Evolutionary conservation across 2,888 invertebrate genomes (phyloP), one percentile per base, ranked within the genome.

Genomic region (Aproaerema taeniolella): DNA sequence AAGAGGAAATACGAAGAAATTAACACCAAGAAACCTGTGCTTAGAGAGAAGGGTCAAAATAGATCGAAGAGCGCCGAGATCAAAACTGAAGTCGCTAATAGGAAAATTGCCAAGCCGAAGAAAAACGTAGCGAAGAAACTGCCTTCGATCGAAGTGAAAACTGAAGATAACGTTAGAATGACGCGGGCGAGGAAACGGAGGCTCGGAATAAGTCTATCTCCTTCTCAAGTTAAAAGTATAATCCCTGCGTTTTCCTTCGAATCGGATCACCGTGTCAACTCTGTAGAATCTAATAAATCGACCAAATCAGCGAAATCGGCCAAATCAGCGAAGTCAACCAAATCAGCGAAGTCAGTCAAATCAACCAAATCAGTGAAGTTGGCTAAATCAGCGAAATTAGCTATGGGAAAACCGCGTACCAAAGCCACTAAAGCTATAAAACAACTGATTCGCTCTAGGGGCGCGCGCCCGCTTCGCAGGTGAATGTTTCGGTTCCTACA

Each of bases 1-100:
- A 86, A 86, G 45, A 50, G 85, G 13, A 70, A 65, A 10, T 59
- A 68, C 37, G 80, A 81, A 7, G 82, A 83, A 15, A 54, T 58
- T 0, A 54, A 59, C 0, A n/a, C n/a, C n/a, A n/a, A n/a, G n/a
- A 85, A 78, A 41, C 81, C 82, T 0, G 80, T 83, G 0, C 47
- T 86, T 0, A 59, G 85, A n/a, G 85, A 86, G 39, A 85, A 83
- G 34, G 81, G 79, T 0, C 85, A 86, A 36, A 85, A 82, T 35
- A 73, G 78, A 0, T 64, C 71, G 0, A 57, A 51, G 2, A 75
- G 52, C 41, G 45, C 40, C 2, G 55, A 73, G 30, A 54, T 47
- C 2, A 67, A 61, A 42, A 43, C 39, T 0, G 58, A 60, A 1
- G 56, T 48, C 1, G 54, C 43, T 0, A 65, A 57, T 37, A 61